Evolutionary conservation across 2,888 invertebrate genomes (phyloP).

Genomic region (Leptothorax acervorum): DNA sequence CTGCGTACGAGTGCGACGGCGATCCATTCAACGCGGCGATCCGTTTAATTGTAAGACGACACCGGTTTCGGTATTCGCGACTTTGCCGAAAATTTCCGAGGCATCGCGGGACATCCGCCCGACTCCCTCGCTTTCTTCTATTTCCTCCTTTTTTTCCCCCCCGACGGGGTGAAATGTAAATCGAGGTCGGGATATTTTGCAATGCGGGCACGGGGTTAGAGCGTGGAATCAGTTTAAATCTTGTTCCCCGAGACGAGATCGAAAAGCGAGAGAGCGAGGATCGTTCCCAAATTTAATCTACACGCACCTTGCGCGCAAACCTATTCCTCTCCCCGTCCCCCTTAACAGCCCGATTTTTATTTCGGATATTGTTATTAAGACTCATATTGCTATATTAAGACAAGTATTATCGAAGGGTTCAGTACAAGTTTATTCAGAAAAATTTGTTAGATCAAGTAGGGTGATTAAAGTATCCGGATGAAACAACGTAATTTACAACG

Average conservation of each 20-base stretch:
- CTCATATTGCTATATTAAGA: background rate
- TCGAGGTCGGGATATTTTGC: constrained; percentile 58
- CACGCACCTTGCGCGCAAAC: constrained; percentile 38
- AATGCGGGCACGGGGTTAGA: constrained; percentile 54
- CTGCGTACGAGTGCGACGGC: background rate
- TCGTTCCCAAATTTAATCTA: constrained; percentile 53
- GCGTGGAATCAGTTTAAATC: constrained; percentile 55
- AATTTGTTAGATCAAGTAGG: background rate
- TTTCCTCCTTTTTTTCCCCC: constrained; percentile 19
- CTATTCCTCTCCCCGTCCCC: constrained; percentile 16
- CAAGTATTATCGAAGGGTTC: background rate
- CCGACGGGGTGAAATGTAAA: constrained; percentile 52
- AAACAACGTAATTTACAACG: background rate
- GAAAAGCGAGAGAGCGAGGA: constrained; percentile 43
- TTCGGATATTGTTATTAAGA: constrained; percentile 1
- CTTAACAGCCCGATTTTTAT: constrained; percentile 27
- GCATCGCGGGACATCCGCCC: constrained; percentile 16
- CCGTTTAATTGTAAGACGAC: background rate
- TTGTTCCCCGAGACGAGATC: constrained; percentile 50
- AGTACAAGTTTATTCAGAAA: background rate
- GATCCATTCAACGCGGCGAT: background rate
- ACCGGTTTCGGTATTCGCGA: background rate
- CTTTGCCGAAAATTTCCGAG: constrained; percentile 20
- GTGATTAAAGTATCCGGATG: background rate
- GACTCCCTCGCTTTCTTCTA: constrained; percentile 6